phyloP scores from a whole-genome alignment of 2,113 vertebrate genomes.

The Bubo blakistoni region DNA sequence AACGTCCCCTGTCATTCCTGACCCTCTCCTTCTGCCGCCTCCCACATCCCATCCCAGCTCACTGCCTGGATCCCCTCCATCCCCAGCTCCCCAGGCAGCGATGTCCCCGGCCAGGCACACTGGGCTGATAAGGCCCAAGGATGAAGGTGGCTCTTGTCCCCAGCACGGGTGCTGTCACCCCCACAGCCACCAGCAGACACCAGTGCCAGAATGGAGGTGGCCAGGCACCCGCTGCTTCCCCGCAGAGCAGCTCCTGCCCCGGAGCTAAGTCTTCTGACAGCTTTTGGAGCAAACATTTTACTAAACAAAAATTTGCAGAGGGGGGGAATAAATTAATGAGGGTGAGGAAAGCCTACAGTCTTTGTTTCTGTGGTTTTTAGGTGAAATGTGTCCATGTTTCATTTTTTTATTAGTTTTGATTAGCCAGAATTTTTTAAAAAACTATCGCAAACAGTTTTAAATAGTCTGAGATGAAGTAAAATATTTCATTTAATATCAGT shows the following conservation, averaged over 20 bases:
- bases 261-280: background rate
- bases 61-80: rapidly evolving
- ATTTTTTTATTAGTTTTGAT: background rate
- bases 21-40: background rate
- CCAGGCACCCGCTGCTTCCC: rapidly evolving
- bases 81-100: rapidly evolving
- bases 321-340: background rate
- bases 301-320: background rate
- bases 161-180: rapidly evolving
- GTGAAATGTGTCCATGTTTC: rapidly evolving
- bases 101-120: rapidly evolving
- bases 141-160: background rate
- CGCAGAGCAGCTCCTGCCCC: background rate
- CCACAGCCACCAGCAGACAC: rapidly evolving
- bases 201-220: background rate
- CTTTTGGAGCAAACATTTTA: background rate
- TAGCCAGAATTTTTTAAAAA: background rate
- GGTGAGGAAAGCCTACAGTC: background rate
- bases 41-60: background rate
- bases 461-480: background rate
- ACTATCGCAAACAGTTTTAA: background rate
- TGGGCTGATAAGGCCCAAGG: background rate
- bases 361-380: background rate
- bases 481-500: background rate
- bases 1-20: background rate